A percentile compares a stretch with the other conserved stretches of the same genome.
Evolutionary conservation across 1,140 invertebrate genomes (phyloP).

Genomic region (Homarus americanus): DNA sequence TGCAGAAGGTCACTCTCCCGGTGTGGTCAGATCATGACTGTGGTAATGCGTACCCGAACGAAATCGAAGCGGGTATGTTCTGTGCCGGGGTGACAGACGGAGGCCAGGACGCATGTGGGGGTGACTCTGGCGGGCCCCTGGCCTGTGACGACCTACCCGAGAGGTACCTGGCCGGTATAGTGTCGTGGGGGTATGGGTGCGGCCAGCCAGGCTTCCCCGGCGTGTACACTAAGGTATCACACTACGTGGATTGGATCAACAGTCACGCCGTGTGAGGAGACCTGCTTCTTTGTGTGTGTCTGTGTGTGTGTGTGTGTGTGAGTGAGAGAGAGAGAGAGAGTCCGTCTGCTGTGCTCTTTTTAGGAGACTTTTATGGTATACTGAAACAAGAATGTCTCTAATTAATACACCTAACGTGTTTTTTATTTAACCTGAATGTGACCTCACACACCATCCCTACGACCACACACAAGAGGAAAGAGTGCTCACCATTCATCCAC

Average conservation of each 20-base stretch:
- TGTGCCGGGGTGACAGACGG: conserved; percentile 69
- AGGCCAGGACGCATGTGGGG: conserved; percentile 82
- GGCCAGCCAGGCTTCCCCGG: conserved; percentile 63
- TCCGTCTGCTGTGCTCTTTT: no score
- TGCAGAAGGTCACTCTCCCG: conserved; percentile 79
- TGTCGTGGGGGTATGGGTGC: conserved; percentile 69
- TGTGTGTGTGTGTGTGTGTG: no score
- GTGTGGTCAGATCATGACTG: conserved; percentile 76
- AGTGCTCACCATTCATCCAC: no score
- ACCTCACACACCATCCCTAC: no score
- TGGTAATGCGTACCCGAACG: conserved; percentile 74
- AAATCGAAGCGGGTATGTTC: conserved; percentile 62
- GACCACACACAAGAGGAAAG: no score
- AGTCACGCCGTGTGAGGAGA: conserved; percentile 45
- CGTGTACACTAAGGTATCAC: conserved; percentile 53
- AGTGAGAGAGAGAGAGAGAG: no score
- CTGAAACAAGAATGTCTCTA: no score
- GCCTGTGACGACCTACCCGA: conserved; percentile 60
- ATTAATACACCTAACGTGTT: no score
- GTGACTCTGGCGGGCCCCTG: conserved; percentile 75
- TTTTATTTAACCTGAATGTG: no score
- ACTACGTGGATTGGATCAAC: conserved; percentile 74
- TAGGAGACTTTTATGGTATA: no score
- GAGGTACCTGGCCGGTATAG: conserved; percentile 53
- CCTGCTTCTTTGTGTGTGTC: no score